A percentile compares a stretch with the other conserved stretches of the same genome.
Evolutionary conservation across 2,888 invertebrate species (phyloP).

Genomic region (Chrysomela aeneicollis): DNA sequence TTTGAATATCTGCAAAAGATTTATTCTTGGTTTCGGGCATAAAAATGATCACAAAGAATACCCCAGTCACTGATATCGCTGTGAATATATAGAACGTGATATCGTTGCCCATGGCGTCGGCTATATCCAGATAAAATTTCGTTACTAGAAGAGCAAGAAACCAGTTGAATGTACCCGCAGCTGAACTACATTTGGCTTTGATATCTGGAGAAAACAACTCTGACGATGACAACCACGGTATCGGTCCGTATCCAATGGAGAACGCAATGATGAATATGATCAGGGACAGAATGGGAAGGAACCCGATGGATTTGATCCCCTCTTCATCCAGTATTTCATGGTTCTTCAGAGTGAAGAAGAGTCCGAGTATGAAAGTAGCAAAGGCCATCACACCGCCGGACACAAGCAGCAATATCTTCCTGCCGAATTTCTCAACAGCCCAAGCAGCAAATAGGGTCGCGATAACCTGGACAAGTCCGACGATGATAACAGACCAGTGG

Average conservation of each 20-base stretch:
- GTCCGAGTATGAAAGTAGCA: slow-evolving; percentile 72
- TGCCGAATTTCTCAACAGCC: slow-evolving; percentile 81
- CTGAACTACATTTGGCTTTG: slow-evolving; percentile 78
- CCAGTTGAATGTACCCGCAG: slow-evolving; percentile 88
- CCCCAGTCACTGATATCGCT: slow-evolving; percentile 70
- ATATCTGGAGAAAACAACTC: slow-evolving; percentile 84
- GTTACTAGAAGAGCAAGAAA: slow-evolving; percentile 82
- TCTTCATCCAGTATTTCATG: slow-evolving; percentile 51
- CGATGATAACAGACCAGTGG: slow-evolving; percentile 55
- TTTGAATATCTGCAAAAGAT: slow-evolving; percentile 51
- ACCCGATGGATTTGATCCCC: slow-evolving; percentile 67
- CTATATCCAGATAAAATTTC: slow-evolving; percentile 72
- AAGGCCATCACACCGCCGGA: slow-evolving; percentile 78
- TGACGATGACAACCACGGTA: slow-evolving; percentile 87
- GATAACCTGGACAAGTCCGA: slow-evolving; percentile 81
- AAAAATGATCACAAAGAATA: slow-evolving; percentile 65
- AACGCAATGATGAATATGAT: slow-evolving; percentile 81
- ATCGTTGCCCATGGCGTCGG: slow-evolving; percentile 65
- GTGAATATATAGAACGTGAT: slow-evolving; percentile 81
- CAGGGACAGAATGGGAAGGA: slow-evolving; percentile 78
- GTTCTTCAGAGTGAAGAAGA: slow-evolving; percentile 69
- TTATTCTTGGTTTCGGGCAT: slow-evolving; percentile 57
- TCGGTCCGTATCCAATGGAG: slow-evolving; percentile 85
- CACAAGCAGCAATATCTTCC: slow-evolving; percentile 76
- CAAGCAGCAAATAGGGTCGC: slow-evolving; percentile 78